Conservation (phyloP, 2,797 vertebrate genomes). For the Hirundo rustica region DNA sequence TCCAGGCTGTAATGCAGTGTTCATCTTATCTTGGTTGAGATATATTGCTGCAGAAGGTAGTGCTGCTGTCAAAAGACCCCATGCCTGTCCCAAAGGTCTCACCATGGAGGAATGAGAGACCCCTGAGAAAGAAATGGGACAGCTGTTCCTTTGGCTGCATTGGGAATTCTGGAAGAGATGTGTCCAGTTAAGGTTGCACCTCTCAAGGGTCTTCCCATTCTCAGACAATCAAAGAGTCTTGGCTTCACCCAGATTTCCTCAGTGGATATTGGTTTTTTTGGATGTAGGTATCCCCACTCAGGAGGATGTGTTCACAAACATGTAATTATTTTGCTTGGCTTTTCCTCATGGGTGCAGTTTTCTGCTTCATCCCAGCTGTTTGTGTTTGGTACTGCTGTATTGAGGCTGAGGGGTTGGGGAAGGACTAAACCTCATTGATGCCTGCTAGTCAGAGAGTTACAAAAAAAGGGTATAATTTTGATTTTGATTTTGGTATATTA, state of each 20-base stretch:
- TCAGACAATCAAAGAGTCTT: neutral
- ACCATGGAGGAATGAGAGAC: neutral
- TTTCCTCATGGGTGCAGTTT: neutral
- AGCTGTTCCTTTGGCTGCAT: neutral
- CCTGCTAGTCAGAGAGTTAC: neutral
- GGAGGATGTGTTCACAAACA: neutral
- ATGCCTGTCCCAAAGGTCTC: neutral
- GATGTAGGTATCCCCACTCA: neutral
- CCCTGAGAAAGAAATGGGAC: neutral
- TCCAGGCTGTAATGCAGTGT: neutral
- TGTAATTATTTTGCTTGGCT: neutral
- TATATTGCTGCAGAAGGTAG: neutral
- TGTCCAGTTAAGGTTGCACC: neutral
- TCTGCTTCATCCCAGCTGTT: neutral
- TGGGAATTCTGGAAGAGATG: neutral
- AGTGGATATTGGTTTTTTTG: neutral
- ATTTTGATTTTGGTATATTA: constrained; percentile 35
- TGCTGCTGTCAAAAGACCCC: neutral
- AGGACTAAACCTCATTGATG: neutral
- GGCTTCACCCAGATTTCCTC: neutral
- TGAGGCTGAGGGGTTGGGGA: neutral
- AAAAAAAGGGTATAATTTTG: neutral
- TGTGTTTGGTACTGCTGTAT: neutral
- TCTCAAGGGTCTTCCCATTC: neutral
- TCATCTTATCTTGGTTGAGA: neutral